Evolutionary conservation across 1,140 invertebrate species (phyloP), one percentile per base, ranked within the genome.

Genomic region (Tetragonula clypearis): DNA sequence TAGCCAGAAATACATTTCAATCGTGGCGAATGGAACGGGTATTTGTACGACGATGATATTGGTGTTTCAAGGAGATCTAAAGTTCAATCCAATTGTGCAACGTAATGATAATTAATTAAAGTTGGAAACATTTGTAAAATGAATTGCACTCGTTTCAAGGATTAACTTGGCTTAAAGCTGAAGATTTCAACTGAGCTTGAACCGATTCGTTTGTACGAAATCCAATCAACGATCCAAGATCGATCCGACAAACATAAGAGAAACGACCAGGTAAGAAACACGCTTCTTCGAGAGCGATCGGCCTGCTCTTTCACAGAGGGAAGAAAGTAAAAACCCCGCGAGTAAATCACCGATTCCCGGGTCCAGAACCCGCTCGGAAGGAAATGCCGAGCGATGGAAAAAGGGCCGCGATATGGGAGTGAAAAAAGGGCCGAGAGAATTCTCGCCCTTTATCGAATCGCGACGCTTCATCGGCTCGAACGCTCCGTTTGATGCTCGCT

Each of bases 401-500:
- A 30, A 30, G 30, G 30, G 30, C 30, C 30, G 30, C 30, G 30
- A 30, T 30, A 30, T 1, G 0, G 30, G 30, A 30, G 30, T 1
- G 30, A 30, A 30, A 69, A 66, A 75, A 35, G 77, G 30, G 19
- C 2, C 15, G 19, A 78, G 62, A 82, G 65, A 79, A 79, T 81
- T 76, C 73, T 65, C 73, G 82, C 23, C 30, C 30, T 84, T 86
- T 75, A 79, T 79, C 66, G 71, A 79, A 84, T 79, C 56, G 76
- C 23, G 55, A 15, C 55, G 62, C 82, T 84, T 87, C 76, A 83
- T 86, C 79, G 62, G 80, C 66, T 55, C 78, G 65, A 26, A 72
- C 74, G 19, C 60, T 79, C 69, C 73, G 84, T 86, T 90, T 86
- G 75, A 88, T 84, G 66, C 82, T 90, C 85, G 85, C 87, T 85